phyloP scores from a whole-genome alignment of 2,113 vertebrate species.

The Meles meles region DNA sequence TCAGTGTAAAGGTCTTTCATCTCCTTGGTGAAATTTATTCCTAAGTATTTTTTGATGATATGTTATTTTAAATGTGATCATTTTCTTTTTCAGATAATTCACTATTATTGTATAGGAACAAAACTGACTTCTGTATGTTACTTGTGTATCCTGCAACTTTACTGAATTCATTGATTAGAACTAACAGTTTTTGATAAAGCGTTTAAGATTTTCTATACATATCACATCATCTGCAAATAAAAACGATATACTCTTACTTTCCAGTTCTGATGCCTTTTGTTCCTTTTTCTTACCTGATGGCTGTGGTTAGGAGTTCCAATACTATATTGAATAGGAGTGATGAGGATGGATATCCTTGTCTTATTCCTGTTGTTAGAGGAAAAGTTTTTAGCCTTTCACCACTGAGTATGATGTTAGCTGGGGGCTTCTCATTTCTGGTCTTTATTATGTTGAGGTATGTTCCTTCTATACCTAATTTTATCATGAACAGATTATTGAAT shows the following conservation, averaged over 20 bases:
- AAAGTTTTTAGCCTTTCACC: not conserved
- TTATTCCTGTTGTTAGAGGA: not conserved
- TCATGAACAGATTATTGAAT: not conserved
- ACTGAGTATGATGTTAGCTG: not conserved
- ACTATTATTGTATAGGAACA: not conserved
- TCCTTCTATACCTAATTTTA: not conserved
- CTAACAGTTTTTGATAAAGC: not conserved
- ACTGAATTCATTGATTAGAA: not conserved
- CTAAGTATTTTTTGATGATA: not conserved
- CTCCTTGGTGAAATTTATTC: not conserved
- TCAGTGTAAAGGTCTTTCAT: not conserved
- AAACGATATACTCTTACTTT: not conserved
- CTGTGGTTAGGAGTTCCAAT: not conserved
- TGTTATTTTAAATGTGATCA: not conserved
- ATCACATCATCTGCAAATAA: not conserved
- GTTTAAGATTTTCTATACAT: not conserved
- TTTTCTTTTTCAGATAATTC: not conserved
- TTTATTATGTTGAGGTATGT: not conserved
- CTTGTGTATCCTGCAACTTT: not conserved
- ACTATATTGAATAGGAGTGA: not conserved
- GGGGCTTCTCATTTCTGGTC: not conserved
- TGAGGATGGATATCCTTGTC: not conserved
- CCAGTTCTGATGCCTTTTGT: not conserved
- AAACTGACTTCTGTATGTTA: not conserved
- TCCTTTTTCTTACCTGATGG: not conserved